Conservation (phyloP, 1,140 invertebrate species). For the Mercenaria mercenaria region DNA sequence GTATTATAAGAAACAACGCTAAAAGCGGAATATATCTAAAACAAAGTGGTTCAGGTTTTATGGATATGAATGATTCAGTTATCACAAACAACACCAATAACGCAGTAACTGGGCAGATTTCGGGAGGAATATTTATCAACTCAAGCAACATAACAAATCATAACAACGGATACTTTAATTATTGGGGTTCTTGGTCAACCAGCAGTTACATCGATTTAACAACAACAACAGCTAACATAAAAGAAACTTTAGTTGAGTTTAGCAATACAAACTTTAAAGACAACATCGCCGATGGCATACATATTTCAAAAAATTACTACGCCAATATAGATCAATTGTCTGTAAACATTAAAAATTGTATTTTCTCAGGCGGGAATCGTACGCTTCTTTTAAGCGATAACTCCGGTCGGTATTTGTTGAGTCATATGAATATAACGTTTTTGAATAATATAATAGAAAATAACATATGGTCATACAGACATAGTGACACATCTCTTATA, state of each 20-base stretch:
- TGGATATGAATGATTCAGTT: neutral
- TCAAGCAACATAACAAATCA: neutral
- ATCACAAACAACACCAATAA: neutral
- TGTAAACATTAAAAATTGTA: neutral
- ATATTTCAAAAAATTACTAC: neutral
- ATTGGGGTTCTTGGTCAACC: neutral
- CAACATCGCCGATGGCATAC: slow-evolving; percentile 1
- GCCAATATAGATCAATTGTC: neutral
- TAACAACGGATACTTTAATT: neutral
- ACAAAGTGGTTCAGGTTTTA: neutral
- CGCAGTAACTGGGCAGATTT: neutral
- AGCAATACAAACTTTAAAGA: neutral
- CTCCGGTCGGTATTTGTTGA: neutral
- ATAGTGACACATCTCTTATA: neutral
- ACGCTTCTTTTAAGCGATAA: neutral
- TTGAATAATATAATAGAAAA: neutral
- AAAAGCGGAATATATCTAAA: neutral
- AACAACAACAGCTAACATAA: neutral
- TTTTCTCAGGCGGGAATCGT: neutral
- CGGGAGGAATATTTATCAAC: neutral
- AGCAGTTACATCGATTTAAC: slow-evolving; percentile 6
- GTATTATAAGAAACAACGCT: neutral
- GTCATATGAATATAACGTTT: neutral
- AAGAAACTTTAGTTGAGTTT: neutral
- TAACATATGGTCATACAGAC: neutral